Evolutionary conservation across 2,113 vertebrate species (phyloP), one percentile per base, ranked within the genome.

Genomic region (Puntigrus tetrazona): DNA sequence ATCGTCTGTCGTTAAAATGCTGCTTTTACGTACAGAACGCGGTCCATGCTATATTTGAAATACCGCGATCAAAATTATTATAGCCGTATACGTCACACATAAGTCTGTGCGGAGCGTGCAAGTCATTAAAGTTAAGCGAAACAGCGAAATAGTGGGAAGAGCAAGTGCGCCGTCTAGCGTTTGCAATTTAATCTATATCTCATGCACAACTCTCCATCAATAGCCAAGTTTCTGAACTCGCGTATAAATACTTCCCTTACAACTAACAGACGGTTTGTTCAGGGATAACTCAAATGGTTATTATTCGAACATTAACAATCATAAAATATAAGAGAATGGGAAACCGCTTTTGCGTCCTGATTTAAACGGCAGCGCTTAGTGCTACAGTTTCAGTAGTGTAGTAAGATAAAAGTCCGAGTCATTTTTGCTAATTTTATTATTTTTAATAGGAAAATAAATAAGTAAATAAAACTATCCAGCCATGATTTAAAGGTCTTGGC

Each of bases 161-260:
- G 72, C 81, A 78, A 84, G 47, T 34, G 86, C 88, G 88, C 88
- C 88, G 72, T 77, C 88, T 89, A 86, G 70, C 11, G 88, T 57
- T 83, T 78, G 16, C 5, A 38, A 14, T 73, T 18, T 13, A 34
- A n/a, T 10, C 43, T 1, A n/a, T 57, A 0, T 47, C 61, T 38
- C 1, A 55, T 25, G 20, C 11, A 69, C 27, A 27, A 7, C 27
- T 36, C 79, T 34, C 29, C 3, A 29, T 34, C 25, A 38, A 3
- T 57, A 57, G 16, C 50, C 0, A 3, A 27, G 29, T 50, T 27
- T 50, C n/a, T 31, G 31, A 75, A 75, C 41, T 9, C 67, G 72
- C 47, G 14, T 47, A 9, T 29, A 75, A 50, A 75, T 50, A 27
- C n/a, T 73, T 69, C 4, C 8, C 16, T 72, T 5, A 43, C 36